Conservation (phyloP, 2,888 invertebrate genomes). For the Drosophila mettleri region DNA sequence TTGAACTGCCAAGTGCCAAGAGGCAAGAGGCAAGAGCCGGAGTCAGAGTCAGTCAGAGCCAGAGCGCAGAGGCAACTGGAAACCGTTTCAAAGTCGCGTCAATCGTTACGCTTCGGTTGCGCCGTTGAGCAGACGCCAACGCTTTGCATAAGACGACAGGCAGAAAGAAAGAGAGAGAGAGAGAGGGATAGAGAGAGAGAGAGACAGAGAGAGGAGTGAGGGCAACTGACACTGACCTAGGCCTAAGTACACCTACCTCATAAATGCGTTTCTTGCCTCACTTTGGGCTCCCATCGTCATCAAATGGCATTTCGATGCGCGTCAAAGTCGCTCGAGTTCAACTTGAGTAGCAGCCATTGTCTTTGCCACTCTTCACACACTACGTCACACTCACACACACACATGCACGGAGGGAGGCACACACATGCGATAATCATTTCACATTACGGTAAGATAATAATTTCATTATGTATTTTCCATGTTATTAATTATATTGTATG, state of each 20-base stretch:
- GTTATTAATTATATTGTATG: conserved; percentile 77
- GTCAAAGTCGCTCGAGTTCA: conserved; percentile 58
- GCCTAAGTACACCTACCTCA: conserved; percentile 44
- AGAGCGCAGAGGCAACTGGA: conserved; percentile 30
- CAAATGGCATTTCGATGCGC: conserved; percentile 62
- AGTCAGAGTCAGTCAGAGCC: no score
- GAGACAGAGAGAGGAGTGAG: neutral
- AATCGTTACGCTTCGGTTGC: conserved; percentile 72
- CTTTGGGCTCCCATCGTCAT: conserved; percentile 4
- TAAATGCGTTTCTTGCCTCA: neutral
- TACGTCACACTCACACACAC: conserved; percentile 48
- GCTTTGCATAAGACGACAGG: conserved; percentile 61
- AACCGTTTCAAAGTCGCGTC: conserved; percentile 63
- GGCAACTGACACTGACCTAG: conserved; percentile 62
- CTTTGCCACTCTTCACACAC: conserved; percentile 59
- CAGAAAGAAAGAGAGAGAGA: neutral
- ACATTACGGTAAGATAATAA: conserved; percentile 78
- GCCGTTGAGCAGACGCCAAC: conserved; percentile 43
- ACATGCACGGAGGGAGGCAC: conserved; percentile 19
- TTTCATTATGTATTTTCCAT: conserved; percentile 80
- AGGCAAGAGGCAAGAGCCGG: neutral
- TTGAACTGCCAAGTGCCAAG: conserved; percentile 18
- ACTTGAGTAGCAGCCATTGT: conserved; percentile 63
- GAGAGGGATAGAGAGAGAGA: neutral
- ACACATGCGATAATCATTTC: conserved; percentile 68